phyloP scores from a whole-genome alignment of 1,140 invertebrate species.

The Sitophilus oryzae region DNA sequence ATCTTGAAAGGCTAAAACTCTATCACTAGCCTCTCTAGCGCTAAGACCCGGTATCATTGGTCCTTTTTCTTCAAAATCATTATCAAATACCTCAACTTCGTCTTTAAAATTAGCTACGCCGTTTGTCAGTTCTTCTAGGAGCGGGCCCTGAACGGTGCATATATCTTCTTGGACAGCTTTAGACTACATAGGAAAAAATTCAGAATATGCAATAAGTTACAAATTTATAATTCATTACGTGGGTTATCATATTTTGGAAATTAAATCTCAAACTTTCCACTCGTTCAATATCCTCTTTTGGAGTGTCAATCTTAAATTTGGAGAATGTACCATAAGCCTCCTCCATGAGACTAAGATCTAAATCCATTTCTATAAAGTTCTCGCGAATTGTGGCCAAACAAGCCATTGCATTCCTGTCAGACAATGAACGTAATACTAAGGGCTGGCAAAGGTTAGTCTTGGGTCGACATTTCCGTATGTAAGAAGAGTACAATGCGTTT shows the following conservation, averaged over 20 bases:
- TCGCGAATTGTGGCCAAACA: slow-evolving; percentile 69
- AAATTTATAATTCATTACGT: slow-evolving; percentile 46
- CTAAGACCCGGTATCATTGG: slow-evolving; percentile 77
- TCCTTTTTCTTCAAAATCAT: slow-evolving; percentile 68
- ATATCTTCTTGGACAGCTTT: slow-evolving; percentile 66
- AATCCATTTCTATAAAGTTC: slow-evolving; percentile 70
- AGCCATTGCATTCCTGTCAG: slow-evolving; percentile 59
- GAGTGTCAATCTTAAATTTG: slow-evolving; percentile 64
- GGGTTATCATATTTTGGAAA: slow-evolving; percentile 69
- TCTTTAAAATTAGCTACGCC: slow-evolving; percentile 62
- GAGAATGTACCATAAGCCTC: slow-evolving; percentile 70
- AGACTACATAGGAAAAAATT: slow-evolving; percentile 51
- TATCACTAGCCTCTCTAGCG: slow-evolving; percentile 77
- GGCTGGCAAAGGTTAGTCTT: too few species aligned
- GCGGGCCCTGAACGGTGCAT: slow-evolving; percentile 68
- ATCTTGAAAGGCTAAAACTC: slow-evolving; percentile 43
- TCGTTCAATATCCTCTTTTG: slow-evolving; percentile 70
- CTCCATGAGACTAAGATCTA: slow-evolving; percentile 67
- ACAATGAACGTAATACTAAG: too few species aligned
- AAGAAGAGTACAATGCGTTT: too few species aligned
- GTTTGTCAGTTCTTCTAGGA: slow-evolving; percentile 63
- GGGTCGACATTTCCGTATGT: too few species aligned
- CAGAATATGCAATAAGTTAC: too few species aligned
- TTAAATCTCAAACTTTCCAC: slow-evolving; percentile 71
- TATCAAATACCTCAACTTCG: slow-evolving; percentile 65